A percentile compares a stretch with the other conserved stretches of the same genome.
Evolutionary conservation across 2,797 vertebrate species (phyloP).

Genomic region (Sitta carolinensis): DNA sequence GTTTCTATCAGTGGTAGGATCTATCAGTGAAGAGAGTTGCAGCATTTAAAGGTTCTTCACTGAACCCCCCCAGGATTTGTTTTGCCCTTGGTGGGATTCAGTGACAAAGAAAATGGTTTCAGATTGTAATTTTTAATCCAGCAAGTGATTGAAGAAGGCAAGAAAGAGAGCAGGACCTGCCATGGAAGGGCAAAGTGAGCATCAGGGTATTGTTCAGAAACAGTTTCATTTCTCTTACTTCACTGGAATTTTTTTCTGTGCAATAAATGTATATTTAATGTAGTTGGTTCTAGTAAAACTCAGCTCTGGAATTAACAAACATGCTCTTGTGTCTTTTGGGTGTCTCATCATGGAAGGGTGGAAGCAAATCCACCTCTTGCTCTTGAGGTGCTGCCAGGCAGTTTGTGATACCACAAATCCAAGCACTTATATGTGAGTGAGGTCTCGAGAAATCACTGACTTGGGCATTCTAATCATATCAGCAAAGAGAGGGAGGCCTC

Average conservation of each 20-base stretch:
- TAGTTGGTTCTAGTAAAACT: neutral
- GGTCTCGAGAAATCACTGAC: neutral
- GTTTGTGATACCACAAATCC: neutral
- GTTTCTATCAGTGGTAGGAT: no score
- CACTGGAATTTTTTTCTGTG: neutral
- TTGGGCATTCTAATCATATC: neutral
- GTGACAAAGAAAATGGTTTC: neutral
- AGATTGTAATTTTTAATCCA: neutral
- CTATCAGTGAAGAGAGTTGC: no score
- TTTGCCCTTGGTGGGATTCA: neutral
- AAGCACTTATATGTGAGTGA: fast-evolving
- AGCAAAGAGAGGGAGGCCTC: neutral
- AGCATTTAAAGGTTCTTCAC: no score
- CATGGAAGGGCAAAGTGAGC: neutral
- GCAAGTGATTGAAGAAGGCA: neutral
- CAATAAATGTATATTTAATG: fast-evolving
- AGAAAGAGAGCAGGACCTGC: neutral
- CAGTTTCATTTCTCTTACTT: neutral
- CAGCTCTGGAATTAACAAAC: neutral
- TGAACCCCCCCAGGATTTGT: no score
- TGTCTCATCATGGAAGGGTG: neutral
- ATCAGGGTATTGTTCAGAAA: fast-evolving
- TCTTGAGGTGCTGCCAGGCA: neutral
- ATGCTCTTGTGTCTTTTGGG: neutral
- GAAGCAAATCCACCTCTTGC: neutral